Conservation (phyloP, 2,888 invertebrate species). For the Ctenicera cuprea region DNA sequence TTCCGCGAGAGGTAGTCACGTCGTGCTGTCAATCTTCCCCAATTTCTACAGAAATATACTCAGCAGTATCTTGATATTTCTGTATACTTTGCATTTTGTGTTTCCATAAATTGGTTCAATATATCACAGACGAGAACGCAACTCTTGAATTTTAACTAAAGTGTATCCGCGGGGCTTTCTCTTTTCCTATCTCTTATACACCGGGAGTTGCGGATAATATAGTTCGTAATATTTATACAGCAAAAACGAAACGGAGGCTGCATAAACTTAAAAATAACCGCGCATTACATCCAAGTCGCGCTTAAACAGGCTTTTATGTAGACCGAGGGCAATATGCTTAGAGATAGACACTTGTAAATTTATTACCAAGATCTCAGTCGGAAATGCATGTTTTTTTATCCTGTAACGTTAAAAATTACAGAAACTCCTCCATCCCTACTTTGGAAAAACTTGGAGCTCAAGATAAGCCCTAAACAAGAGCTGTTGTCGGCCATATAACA, state of each 20-base stretch:
- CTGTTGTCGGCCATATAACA: too few relatives aligned
- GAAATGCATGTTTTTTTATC: neutral
- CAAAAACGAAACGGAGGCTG: slow-evolving; percentile 39
- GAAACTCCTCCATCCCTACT: neutral
- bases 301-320: slow-evolving; percentile 23
- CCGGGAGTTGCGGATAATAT: slow-evolving; percentile 45
- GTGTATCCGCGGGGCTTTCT: slow-evolving; percentile 52
- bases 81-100: slow-evolving; percentile 54
- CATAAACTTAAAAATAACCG: slow-evolving; percentile 41
- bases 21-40: slow-evolving; percentile 48
- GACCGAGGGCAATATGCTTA: slow-evolving; percentile 21
- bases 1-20: slow-evolving; percentile 38
- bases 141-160: slow-evolving; percentile 54
- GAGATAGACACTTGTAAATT: slow-evolving; percentile 33
- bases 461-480: slow-evolving; percentile 15
- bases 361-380: slow-evolving; percentile 25
- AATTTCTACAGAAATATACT: slow-evolving; percentile 49
- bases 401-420: slow-evolving; percentile 28
- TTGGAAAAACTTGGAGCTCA: neutral
- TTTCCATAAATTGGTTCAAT: slow-evolving; percentile 55
- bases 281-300: slow-evolving; percentile 35
- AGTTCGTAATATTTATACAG: slow-evolving; percentile 51
- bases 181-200: slow-evolving; percentile 49
- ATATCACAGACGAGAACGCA: slow-evolving; percentile 52
- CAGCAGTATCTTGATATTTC: slow-evolving; percentile 51